A percentile compares a stretch with the other conserved stretches of the same genome.
Conservation (phyloP, 2,888 invertebrate species). For the Ferdinandea cuprea region DNA sequence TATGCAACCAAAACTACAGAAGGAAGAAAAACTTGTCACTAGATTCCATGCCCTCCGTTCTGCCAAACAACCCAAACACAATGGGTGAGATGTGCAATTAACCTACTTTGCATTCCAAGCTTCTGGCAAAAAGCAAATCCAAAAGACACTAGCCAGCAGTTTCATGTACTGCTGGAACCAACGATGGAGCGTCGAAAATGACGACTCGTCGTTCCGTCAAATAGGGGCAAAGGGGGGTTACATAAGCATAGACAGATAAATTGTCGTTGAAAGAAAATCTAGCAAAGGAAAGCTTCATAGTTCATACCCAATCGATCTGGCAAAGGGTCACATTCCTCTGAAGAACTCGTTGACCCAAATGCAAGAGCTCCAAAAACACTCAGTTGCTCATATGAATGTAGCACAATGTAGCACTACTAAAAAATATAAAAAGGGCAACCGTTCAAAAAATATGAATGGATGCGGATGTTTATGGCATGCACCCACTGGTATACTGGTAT, state of each 20-base stretch:
- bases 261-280: constrained; percentile 39
- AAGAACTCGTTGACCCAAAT: constrained; percentile 59
- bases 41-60: not conserved
- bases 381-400: constrained; percentile 24
- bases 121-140: constrained; percentile 61
- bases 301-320: constrained; percentile 29
- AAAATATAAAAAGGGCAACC: constrained; percentile 22
- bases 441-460: constrained; percentile 31
- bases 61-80: not conserved
- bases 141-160: constrained; percentile 31
- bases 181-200: constrained; percentile 8
- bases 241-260: constrained; percentile 48
- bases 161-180: not conserved
- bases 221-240: not conserved
- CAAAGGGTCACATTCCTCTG: constrained; percentile 51
- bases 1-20: constrained; percentile 1
- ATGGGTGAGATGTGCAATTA: constrained; percentile 47
- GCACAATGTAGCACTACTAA: no score
- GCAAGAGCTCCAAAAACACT: constrained; percentile 62
- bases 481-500: not conserved
- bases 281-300: constrained; percentile 21
- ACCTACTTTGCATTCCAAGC: constrained; percentile 53
- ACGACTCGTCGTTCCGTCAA: not conserved
- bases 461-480: constrained; percentile 38
- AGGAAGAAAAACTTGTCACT: constrained; percentile 7